phyloP scores from a whole-genome alignment of 92 coral and sea anemone genomes.

The Desmophyllum pertusum region DNA sequence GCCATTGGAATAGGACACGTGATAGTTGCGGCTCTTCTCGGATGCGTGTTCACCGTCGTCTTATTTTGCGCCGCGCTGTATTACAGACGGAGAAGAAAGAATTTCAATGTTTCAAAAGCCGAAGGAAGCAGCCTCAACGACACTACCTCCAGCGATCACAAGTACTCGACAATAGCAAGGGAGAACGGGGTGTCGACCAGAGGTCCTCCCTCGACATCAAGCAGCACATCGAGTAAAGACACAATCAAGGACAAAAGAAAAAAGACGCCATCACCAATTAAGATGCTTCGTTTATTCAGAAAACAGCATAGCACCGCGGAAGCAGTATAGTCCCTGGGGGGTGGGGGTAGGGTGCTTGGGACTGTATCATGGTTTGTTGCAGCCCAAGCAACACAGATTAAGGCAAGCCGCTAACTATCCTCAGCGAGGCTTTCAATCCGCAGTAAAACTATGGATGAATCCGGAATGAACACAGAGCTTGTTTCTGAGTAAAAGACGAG shows the following conservation, averaged over 20 bases:
- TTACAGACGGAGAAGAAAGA: conserved; percentile 36
- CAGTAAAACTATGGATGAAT: too few species aligned
- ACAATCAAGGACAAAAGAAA: neutral
- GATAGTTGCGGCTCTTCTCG: conserved; percentile 44
- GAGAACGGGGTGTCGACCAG: neutral
- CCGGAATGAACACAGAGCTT: too few species aligned
- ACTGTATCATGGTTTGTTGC: neutral
- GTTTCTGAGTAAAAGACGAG: too few species aligned
- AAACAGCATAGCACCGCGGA: neutral
- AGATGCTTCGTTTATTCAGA: neutral
- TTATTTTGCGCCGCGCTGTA: conserved; percentile 48
- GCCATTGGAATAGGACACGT: conserved; percentile 43
- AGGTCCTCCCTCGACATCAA: conserved; percentile 37
- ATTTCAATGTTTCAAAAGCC: conserved; percentile 60
- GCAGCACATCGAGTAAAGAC: neutral
- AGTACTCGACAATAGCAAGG: conserved; percentile 19
- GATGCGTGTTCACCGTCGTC: conserved; percentile 48
- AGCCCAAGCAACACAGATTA: neutral
- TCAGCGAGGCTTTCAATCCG: neutral
- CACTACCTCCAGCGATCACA: conserved; percentile 43
- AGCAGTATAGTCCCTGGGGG: conserved; percentile 1
- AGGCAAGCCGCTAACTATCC: neutral
- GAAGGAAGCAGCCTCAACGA: conserved; percentile 55
- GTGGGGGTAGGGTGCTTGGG: neutral
- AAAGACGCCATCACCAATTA: neutral